Conservation (phyloP, 2,113 vertebrate species). For the Caretta caretta region DNA sequence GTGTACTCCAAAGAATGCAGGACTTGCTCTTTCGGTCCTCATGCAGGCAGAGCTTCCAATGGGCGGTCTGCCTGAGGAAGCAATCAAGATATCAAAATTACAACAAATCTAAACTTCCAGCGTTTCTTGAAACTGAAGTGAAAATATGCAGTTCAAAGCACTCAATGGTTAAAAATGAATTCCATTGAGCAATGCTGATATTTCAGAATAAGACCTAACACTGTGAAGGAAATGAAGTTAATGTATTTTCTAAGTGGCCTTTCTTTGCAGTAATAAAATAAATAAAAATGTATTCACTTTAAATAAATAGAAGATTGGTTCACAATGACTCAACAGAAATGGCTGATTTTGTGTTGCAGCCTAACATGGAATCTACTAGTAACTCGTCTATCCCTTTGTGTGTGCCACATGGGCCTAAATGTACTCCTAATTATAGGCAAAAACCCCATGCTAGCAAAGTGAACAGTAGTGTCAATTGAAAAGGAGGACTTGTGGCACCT, state of each 20-base stretch:
- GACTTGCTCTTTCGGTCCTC: background rate
- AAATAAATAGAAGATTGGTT: background rate
- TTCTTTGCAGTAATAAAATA: background rate
- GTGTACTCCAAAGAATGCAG: rapidly evolving
- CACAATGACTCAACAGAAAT: conserved; percentile 19
- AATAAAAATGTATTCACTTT: background rate
- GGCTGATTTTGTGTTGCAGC: conserved; percentile 1
- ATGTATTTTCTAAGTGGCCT: background rate
- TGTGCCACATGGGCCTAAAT: background rate
- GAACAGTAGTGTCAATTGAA: background rate
- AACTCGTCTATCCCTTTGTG: background rate
- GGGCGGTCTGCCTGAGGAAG: too few species aligned
- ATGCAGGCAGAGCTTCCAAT: background rate
- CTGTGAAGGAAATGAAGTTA: background rate
- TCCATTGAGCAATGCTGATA: background rate
- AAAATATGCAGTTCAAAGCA: background rate
- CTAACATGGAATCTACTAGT: background rate
- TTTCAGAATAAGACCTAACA: background rate
- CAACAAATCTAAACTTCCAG: background rate
- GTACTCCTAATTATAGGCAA: conserved; percentile 1
- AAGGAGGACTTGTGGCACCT: too few species aligned
- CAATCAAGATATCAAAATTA: background rate
- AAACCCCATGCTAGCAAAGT: background rate
- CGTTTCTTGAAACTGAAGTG: background rate
- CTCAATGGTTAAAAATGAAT: background rate